phyloP scores from a whole-genome alignment of 2,888 invertebrate genomes.

The Cephus runcator region DNA sequence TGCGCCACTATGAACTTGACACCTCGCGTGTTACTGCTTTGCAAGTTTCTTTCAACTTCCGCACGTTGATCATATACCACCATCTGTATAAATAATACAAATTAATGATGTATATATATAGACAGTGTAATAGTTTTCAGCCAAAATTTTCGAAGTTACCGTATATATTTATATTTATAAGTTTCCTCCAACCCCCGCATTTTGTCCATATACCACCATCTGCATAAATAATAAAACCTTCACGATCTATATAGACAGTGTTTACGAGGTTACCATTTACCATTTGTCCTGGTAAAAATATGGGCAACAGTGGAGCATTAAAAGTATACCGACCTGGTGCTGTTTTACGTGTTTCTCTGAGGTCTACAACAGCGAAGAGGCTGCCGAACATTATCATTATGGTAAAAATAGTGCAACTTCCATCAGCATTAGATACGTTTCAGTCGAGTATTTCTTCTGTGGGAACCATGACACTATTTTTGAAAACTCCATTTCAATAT shows the following conservation, averaged over 20 bases:
- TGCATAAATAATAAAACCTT: no score
- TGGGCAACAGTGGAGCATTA: neutral
- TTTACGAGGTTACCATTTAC: neutral
- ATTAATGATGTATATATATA: neutral
- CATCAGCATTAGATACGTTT: neutral
- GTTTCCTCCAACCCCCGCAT: no score
- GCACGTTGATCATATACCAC: neutral
- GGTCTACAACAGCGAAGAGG: neutral
- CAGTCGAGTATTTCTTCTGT: neutral
- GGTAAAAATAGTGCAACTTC: neutral
- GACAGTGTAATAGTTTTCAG: neutral
- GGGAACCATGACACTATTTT: neutral
- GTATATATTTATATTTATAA: no score
- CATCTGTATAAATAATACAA: neutral
- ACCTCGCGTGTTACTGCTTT: neutral
- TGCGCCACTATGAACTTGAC: conserved; percentile 35
- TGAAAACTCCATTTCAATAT: neutral
- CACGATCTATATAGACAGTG: no score
- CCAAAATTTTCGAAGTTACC: neutral
- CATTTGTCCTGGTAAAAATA: neutral
- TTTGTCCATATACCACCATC: no score
- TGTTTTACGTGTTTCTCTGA: neutral
- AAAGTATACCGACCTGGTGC: neutral
- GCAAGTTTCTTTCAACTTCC: neutral
- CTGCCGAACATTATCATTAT: neutral